Evolutionary conservation across 2,888 invertebrate species (phyloP), one percentile per base, ranked within the genome.

Genomic region (Yponomeuta malinellus): DNA sequence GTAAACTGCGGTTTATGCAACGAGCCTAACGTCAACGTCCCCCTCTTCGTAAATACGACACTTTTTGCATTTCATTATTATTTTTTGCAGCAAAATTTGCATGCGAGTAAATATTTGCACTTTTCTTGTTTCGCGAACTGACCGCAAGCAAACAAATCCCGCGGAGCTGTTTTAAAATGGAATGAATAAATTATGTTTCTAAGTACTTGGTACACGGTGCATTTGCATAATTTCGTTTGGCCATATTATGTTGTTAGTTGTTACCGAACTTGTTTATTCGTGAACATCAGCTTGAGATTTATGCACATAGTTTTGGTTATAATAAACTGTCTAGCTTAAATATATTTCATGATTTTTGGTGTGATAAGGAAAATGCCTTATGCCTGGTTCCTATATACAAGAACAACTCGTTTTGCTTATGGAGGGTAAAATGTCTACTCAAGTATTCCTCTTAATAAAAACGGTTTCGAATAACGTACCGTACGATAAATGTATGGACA

Each of bases 131-230:
- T 31, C 2, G 71, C 67, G 67, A 67, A 10, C 37, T 2, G 23
- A 48, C 66, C 52, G 29, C 63, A 52, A 29, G n/a, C 63, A 69
- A 67, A 67, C 52, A 59, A 59, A 59, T 15, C 15, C 52, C 52
- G 33, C 8, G 52, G 37, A 48, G 33, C 52, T 71, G 70, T 66
- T 70, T 70, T 48, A n/a, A 70, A 70, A 66, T 33, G 67, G 43
- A 37, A 71, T 71, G 71, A 71, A 71, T 71, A 71, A 67, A 71
- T 71, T 71, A 67, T 29, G 10, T 23, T 43, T 31, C 52, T 59
- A 59, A 59, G 52, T 59, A 59, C 52, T 59, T 59, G 3, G 52
- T 59, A 15, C 15, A 59, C 52, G 52, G 15, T 59, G 52, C 15
- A 66, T 67, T 67, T 70, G 65, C 23, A 65, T 65, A 48, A 43